These are phyloP conservation scores for Bellardia bayeri DNA, from an alignment of 2,888 invertebrate species.

Conservation along the genomic window DNA sequence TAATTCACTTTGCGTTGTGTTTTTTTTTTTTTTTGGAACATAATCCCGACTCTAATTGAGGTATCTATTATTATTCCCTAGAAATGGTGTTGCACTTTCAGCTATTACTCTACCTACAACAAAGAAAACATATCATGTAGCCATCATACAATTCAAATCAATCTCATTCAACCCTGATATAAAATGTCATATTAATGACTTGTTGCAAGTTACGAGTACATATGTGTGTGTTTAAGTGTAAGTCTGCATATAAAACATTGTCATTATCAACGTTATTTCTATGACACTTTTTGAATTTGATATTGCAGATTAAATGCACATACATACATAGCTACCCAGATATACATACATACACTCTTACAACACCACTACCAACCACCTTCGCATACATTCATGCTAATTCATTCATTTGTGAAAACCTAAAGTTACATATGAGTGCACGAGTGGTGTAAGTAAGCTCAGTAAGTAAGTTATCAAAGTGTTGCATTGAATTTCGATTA, in stretches of 20 bases:
- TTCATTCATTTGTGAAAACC: neutral
- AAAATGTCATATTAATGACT: conserved; percentile 58
- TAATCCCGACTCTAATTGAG: no score
- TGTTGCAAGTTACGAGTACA: neutral
- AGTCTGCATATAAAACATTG: conserved; percentile 9
- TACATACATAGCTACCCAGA: neutral
- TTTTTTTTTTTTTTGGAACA: no score
- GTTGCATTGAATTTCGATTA: conserved; percentile 58
- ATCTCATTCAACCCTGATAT: conserved; percentile 53
- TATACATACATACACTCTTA: neutral
- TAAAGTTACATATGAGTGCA: neutral
- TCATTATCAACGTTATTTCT: conserved; percentile 42
- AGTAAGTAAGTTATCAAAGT: neutral
- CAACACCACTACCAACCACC: neutral
- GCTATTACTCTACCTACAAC: neutral
- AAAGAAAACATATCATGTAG: neutral
- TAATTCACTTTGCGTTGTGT: no score
- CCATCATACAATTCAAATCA: conserved; percentile 48
- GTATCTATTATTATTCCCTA: neutral
- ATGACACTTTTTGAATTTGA: conserved; percentile 32
- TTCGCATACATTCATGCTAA: neutral
- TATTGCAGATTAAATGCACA: conserved; percentile 31
- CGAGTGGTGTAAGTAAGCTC: neutral
- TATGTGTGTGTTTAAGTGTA: neutral
- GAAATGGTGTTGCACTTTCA: conserved; percentile 35